Evolutionary conservation across 2,113 vertebrate species (phyloP).

Genomic region (Melanerpes aurifrons): DNA sequence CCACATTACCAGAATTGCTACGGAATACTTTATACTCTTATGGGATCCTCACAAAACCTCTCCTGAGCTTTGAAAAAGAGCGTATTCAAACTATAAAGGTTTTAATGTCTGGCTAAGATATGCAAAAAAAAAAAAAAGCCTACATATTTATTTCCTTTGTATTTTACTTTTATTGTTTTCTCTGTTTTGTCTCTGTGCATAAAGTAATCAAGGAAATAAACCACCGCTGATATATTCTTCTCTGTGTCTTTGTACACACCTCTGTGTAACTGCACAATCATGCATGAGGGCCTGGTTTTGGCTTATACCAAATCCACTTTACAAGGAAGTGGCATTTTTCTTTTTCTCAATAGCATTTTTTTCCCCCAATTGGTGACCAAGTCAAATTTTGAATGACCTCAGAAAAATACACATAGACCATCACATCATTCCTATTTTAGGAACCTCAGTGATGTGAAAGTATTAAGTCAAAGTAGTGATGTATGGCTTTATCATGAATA

Average conservation of each 20-base stretch:
- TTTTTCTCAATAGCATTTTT: background rate
- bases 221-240: background rate
- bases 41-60: background rate
- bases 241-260: background rate
- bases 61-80: background rate
- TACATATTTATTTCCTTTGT: background rate
- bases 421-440: background rate
- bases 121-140: background rate
- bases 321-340: background rate
- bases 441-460: background rate
- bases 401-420: background rate
- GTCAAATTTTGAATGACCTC: background rate
- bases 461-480: background rate
- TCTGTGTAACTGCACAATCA: background rate
- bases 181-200: background rate
- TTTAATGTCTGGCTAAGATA: background rate
- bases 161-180: background rate
- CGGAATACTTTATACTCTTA: background rate
- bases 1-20: background rate
- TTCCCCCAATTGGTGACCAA: background rate
- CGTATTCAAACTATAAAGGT: background rate
- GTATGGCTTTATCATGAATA: background rate
- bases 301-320: background rate
- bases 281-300: background rate
- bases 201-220: background rate